Percentiles rank a stretch among this genome's conserved stretches.
Conservation (phyloP, 2,797 vertebrate species). For the Falco novaeseelandiae region DNA sequence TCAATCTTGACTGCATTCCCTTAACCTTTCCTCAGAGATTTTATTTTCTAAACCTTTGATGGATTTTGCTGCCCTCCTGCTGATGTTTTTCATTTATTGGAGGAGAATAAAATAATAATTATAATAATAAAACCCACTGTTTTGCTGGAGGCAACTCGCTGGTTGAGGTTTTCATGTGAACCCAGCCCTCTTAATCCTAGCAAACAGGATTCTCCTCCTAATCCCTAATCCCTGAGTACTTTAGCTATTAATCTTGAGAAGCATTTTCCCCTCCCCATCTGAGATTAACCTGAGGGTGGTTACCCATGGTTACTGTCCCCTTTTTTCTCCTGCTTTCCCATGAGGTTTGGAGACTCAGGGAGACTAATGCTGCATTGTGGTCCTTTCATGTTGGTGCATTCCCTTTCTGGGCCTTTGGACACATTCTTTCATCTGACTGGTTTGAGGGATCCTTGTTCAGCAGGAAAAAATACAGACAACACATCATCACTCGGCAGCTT, state of each 20-base stretch:
- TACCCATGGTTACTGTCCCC: slow-evolving; percentile 29
- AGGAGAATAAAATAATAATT: slow-evolving; percentile 58
- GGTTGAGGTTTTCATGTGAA: slow-evolving; percentile 66
- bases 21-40: slow-evolving; percentile 56
- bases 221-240: slow-evolving; percentile 65
- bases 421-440: not conserved
- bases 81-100: slow-evolving; percentile 50
- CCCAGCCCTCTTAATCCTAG: slow-evolving; percentile 60
- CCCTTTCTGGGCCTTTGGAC: not conserved
- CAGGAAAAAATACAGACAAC: not conserved
- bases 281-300: slow-evolving; percentile 58
- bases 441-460: not conserved
- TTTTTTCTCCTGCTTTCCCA: not conserved
- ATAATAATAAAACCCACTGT: slow-evolving; percentile 49
- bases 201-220: slow-evolving; percentile 64
- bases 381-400: not conserved
- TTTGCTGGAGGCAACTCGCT: slow-evolving; percentile 54
- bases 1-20: slow-evolving; percentile 46
- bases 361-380: not conserved
- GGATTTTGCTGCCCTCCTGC: slow-evolving; percentile 59
- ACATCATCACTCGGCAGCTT: not conserved
- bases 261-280: slow-evolving; percentile 39
- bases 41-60: slow-evolving; percentile 65
- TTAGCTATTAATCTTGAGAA: slow-evolving; percentile 70
- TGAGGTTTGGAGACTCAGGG: not conserved